A percentile compares a stretch with the other conserved stretches of the same genome.
Conservation (phyloP, 2,888 invertebrate genomes). For the Anoncus sp. region DNA sequence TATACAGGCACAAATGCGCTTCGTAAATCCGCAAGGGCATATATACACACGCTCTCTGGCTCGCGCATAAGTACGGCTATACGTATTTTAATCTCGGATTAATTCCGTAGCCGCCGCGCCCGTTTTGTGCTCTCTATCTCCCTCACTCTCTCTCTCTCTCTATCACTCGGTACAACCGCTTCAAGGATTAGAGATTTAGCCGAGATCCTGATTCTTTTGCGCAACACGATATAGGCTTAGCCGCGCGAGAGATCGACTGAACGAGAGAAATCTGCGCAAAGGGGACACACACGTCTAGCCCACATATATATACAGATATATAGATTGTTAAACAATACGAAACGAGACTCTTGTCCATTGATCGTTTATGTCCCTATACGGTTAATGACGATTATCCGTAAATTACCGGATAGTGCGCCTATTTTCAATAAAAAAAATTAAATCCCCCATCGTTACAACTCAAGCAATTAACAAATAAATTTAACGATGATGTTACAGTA, state of each 20-base stretch:
- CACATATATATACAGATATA: neutral
- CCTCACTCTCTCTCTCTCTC: conserved; percentile 23
- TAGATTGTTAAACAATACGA: conserved; percentile 31
- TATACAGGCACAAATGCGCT: conserved; percentile 55
- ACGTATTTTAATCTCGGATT: conserved; percentile 79
- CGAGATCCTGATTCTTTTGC: conserved; percentile 73
- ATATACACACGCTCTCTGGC: conserved; percentile 40
- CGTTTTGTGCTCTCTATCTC: conserved; percentile 47
- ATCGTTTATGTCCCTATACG: conserved; percentile 34
- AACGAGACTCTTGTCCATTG: conserved; percentile 28
- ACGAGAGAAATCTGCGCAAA: conserved; percentile 59
- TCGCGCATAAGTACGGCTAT: conserved; percentile 64
- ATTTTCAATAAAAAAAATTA: neutral
- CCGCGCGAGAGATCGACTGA: conserved; percentile 58
- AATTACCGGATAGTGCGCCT: neutral
- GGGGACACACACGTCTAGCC: conserved; percentile 34
- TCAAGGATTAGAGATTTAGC: conserved; percentile 80
- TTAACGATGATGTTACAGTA: too few relatives aligned
- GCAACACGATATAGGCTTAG: conserved; percentile 63
- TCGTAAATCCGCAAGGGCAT: conserved; percentile 60
- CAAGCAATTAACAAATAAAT: neutral
- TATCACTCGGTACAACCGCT: conserved; percentile 70
- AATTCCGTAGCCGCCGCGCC: conserved; percentile 71
- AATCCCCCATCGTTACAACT: neutral
- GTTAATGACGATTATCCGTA: conserved; percentile 59